A percentile compares a stretch with the other conserved stretches of the same genome.
Conservation (phyloP, 92 coral and sea anemone genomes). For the Parazoanthus darwini region DNA sequence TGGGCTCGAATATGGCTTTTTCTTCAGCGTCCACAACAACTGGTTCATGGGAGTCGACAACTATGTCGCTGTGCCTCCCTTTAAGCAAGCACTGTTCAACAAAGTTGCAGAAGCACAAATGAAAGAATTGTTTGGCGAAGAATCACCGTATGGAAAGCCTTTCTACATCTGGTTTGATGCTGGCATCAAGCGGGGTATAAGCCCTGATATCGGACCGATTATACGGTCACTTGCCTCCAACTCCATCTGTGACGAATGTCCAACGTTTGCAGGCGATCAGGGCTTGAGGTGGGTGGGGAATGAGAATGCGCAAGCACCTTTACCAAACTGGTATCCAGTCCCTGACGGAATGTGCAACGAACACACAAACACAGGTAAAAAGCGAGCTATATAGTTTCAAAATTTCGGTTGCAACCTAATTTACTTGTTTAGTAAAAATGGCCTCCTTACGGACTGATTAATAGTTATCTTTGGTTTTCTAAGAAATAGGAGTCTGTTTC, state of each 20-base stretch:
- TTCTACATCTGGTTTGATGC: constrained; percentile 88
- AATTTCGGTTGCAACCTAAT: background rate
- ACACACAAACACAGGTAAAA: constrained; percentile 35
- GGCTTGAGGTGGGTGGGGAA: constrained; percentile 88
- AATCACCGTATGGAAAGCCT: constrained; percentile 67
- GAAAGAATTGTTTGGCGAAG: constrained; percentile 52
- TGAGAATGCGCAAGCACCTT: constrained; percentile 76
- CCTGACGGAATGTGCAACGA: constrained; percentile 63
- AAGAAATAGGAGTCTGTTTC: no score
- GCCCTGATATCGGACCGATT: constrained; percentile 79
- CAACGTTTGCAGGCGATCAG: constrained; percentile 72
- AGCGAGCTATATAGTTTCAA: no score
- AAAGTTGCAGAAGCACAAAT: constrained; percentile 62
- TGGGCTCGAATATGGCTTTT: constrained; percentile 67
- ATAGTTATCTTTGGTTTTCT: no score
- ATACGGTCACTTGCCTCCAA: constrained; percentile 64
- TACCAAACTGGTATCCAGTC: constrained; percentile 88
- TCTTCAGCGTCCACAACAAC: constrained; percentile 76
- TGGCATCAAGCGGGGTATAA: constrained; percentile 65
- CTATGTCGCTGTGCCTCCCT: constrained; percentile 40
- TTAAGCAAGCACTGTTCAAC: constrained; percentile 49
- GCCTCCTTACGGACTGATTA: no score
- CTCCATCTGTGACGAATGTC: constrained; percentile 81
- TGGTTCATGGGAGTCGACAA: constrained; percentile 78
- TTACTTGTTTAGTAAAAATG: no score